Evolutionary conservation across 2,113 vertebrate genomes (phyloP).

Genomic region (Chlorodrepanis virens): DNA sequence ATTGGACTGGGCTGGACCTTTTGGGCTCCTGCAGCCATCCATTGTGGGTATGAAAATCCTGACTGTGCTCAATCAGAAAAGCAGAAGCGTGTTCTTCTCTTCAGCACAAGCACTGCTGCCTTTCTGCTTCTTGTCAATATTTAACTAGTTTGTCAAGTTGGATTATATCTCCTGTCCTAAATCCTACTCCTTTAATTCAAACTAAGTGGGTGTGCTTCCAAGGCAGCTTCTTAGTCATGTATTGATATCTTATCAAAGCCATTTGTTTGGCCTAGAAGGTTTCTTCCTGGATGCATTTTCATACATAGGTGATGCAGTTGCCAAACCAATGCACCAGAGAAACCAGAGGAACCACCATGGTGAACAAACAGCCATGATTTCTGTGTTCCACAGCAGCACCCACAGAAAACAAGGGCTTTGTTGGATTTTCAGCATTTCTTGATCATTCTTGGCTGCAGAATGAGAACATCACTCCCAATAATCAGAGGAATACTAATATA

Average conservation of each 20-base stretch:
- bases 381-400: not conserved
- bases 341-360: not conserved
- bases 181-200: constrained; percentile 37
- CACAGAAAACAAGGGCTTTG: not conserved
- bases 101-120: constrained; percentile 32
- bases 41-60: not conserved
- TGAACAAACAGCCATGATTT: not conserved
- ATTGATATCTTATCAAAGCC: constrained; percentile 39
- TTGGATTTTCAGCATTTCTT: not conserved
- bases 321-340: not conserved
- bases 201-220: constrained; percentile 42
- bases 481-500: not conserved
- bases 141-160: constrained; percentile 78
- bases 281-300: not conserved
- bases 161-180: constrained; percentile 75
- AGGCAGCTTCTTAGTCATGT: constrained; percentile 4
- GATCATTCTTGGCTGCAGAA: not conserved
- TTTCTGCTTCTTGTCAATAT: constrained; percentile 79
- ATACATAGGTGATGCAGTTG: not conserved
- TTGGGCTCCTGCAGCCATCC: constrained; percentile 31
- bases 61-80: constrained; percentile 20
- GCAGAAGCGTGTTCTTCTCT: not conserved
- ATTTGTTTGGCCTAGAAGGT: not conserved
- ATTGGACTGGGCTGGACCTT: constrained; percentile 42
- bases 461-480: not conserved